Conservation (phyloP, 2,797 vertebrate species). For the Chelonia mydas region DNA sequence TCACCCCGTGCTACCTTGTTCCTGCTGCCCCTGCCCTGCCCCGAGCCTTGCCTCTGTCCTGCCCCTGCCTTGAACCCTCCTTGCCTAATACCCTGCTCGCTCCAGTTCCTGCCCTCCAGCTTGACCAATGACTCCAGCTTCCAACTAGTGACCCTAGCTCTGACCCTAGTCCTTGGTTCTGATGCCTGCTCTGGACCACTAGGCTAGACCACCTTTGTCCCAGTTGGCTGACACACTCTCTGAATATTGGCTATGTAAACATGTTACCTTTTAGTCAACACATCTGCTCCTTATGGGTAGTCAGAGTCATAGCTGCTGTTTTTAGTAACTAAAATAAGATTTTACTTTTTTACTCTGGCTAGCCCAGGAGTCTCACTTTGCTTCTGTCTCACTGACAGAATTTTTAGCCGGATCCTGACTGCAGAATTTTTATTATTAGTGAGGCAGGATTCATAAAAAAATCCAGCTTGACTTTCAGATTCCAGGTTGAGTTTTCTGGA, state of each 20-base stretch:
- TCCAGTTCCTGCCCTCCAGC: background rate
- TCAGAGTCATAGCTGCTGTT: background rate
- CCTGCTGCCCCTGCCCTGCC: no score
- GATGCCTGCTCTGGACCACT: background rate
- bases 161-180: background rate
- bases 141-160: background rate
- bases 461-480: background rate
- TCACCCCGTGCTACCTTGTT: background rate
- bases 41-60: background rate
- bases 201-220: background rate
- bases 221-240: background rate
- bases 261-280: background rate
- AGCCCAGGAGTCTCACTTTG: background rate
- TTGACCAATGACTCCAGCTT: background rate
- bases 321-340: slow-evolving; percentile 1
- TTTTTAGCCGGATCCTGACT: background rate
- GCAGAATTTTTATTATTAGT: no score
- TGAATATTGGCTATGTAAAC: background rate
- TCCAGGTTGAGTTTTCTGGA: background rate
- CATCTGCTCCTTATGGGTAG: background rate
- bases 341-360: background rate
- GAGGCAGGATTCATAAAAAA: no score
- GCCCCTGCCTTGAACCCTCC: background rate
- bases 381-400: background rate
- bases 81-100: background rate